Evolutionary conservation across 1,140 invertebrate species (phyloP), one percentile per base, ranked within the genome.

Genomic region (Aphis craccivora): DNA sequence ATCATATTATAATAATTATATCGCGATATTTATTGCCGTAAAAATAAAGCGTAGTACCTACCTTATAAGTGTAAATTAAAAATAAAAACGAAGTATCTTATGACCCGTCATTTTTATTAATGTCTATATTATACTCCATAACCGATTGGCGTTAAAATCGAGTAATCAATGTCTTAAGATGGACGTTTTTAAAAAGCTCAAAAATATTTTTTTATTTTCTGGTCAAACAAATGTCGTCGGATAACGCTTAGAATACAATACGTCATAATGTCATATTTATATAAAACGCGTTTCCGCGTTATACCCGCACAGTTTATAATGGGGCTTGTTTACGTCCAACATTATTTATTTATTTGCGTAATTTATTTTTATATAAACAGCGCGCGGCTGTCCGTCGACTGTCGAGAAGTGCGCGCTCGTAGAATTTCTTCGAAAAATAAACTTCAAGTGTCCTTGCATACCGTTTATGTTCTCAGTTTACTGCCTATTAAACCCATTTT

Each of bases 401-500:
- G 83, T 37, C 35, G 76, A 87, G 25, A 87, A 48, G 45, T 35
- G 25, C 45, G 43, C 43, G 43, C 43, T 87, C 7, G 30, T n/a
- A 87, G 86, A n/a, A 48, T 87, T 48, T 48, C 43, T 87, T 86
- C 40, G 84, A 45, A 86, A 86, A 86, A 86, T 45, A 43, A 86
- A 86, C 25, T 86, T 86, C 30, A 35, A n/a, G 86, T 87, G 86
- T 87, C 86, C 86, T 87, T 87, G 55, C 89, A 43, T 91, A 91
- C 22, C 60, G 43, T 91, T 67, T 91, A 91, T 48, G 90, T 67
- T 67, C 90, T 76, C 53, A 45, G 53, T 91, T 60, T 67, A 91
- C 90, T 48, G 37, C 40, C 90, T 67, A 91, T 67, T 67, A 91
- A 91, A 91, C 40, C 43, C 53, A 67, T 91, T 67, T 91, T 91